These are phyloP conservation scores for Tetramorium parvispinum DNA, from an alignment of 1,140 invertebrate species.

Conservation along the genomic window DNA sequence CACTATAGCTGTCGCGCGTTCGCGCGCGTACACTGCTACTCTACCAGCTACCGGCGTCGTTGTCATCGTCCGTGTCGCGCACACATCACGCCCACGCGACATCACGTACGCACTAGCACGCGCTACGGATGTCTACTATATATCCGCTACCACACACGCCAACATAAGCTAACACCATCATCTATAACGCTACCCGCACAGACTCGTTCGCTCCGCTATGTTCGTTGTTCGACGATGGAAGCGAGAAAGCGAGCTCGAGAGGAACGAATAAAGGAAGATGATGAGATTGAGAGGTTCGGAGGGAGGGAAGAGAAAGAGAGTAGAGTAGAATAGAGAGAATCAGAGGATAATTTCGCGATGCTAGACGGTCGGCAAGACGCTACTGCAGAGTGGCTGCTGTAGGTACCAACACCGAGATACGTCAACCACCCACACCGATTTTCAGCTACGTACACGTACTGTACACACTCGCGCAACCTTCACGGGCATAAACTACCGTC, in stretches of 20 bases:
- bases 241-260: slow-evolving; percentile 37
- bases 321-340: slow-evolving; percentile 1
- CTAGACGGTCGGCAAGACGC: slow-evolving; percentile 60
- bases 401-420: slow-evolving; percentile 17
- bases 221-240: slow-evolving; percentile 45
- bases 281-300: slow-evolving; percentile 42
- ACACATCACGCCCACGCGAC: slow-evolving; percentile 45
- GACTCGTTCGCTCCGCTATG: slow-evolving; percentile 36
- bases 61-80: slow-evolving; percentile 45
- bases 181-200: slow-evolving; percentile 66
- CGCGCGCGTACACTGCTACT: background rate
- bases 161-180: slow-evolving; percentile 68
- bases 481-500: slow-evolving; percentile 32
- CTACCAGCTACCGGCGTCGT: slow-evolving; percentile 20
- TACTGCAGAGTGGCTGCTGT: slow-evolving; percentile 50
- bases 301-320: slow-evolving; percentile 33
- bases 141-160: slow-evolving; percentile 46
- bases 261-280: slow-evolving; percentile 42
- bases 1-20: slow-evolving; percentile 63
- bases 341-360: slow-evolving; percentile 62
- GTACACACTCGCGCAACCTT: slow-evolving; percentile 39
- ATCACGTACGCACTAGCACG: slow-evolving; percentile 32
- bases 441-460: background rate
- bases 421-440: background rate
- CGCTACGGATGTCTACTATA: slow-evolving; percentile 33